These are phyloP conservation scores for Azemiops feae DNA, from an alignment of 2,113 vertebrate species.

Conservation along the genomic window DNA sequence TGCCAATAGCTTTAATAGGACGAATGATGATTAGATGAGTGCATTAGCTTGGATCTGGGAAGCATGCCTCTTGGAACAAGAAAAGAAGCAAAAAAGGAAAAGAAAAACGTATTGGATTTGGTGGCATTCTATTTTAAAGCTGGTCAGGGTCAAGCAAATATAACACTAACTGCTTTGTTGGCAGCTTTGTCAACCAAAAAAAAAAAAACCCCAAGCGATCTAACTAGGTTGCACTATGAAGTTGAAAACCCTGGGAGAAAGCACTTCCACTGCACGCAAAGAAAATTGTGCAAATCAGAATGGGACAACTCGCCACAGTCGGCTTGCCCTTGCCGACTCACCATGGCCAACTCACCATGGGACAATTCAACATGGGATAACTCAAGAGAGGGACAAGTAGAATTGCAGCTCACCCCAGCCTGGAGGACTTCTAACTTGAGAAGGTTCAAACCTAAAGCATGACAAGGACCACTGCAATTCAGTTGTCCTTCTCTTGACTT, in stretches of 20 bases:
- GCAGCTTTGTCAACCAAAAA: background rate
- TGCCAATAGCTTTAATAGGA: background rate
- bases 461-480: background rate
- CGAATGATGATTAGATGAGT: background rate
- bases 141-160: background rate
- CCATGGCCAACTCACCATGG: rapidly evolving
- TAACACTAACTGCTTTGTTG: background rate
- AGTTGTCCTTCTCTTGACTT: background rate
- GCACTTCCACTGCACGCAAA: background rate
- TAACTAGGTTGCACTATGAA: background rate
- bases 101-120: background rate
- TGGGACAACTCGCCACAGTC: background rate
- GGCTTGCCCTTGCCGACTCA: background rate
- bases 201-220: background rate
- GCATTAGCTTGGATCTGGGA: background rate
- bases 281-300: background rate
- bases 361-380: background rate
- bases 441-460: background rate
- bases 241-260: background rate
- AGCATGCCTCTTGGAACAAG: background rate
- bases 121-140: background rate
- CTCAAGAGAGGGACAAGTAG: background rate
- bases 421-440: background rate
- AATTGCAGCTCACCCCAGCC: background rate
- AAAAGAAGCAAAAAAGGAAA: background rate